Percentiles rank a stretch among this genome's conserved stretches.
Evolutionary conservation across 2,113 vertebrate genomes (phyloP).

Genomic region (human (Homo sapiens)): GRCh38 chr13:110268001-110268500

Average conservation of each 20-base stretch:
- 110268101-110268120: background rate
- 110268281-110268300: background rate
- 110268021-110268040: background rate
- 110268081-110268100: background rate
- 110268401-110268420: background rate
- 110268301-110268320: background rate
- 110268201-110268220: background rate
- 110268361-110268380: no score
- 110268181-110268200: background rate
- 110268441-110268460: background rate
- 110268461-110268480: background rate
- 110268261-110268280: no score
- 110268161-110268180: rapidly evolving
- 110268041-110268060: background rate
- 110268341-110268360: background rate
- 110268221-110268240: no score
- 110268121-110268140: background rate
- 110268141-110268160: background rate
- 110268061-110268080: background rate
- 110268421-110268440: background rate
- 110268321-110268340: background rate
- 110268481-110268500: background rate
- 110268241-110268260: background rate
- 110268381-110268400: no score
- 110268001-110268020: background rate